Conservation (phyloP, 2,113 vertebrate genomes). For the Dicentrarchus labrax region DNA sequence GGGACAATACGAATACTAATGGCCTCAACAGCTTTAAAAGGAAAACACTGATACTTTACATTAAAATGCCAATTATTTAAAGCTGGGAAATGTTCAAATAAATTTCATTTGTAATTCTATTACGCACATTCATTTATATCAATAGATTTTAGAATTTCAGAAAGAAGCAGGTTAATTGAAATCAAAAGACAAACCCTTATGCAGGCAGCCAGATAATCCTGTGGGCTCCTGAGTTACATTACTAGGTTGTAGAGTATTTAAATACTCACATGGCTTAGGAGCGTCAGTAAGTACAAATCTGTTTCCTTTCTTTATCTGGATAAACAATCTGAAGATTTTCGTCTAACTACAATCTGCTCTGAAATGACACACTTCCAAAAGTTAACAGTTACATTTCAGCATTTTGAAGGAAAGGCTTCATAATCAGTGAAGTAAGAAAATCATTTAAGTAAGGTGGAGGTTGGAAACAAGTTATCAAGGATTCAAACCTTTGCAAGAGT, state of each 20-base stretch:
- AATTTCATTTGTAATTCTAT: constrained; percentile 19
- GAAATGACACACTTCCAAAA: constrained; percentile 12
- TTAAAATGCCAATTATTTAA: constrained; percentile 68
- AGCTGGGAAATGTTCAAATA: constrained; percentile 33
- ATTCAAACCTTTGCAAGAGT: constrained; percentile 38
- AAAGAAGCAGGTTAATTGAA: constrained; percentile 24
- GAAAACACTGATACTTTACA: constrained; percentile 64
- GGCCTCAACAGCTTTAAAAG: constrained; percentile 56
- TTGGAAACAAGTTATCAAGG: constrained; percentile 12
- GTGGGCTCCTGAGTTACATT: constrained; percentile 12
- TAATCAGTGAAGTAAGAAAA: constrained; percentile 30
- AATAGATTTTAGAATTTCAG: constrained; percentile 14
- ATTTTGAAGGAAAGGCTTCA: constrained; percentile 26
- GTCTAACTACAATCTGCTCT: constrained; percentile 18
- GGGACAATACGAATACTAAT: constrained; percentile 46
- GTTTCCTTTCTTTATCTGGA: constrained; percentile 21
- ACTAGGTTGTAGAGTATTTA: constrained; percentile 32
- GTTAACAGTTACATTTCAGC: constrained; percentile 34
- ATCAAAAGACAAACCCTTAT: constrained; percentile 10
- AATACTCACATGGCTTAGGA: constrained; percentile 18
- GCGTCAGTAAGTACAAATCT: neutral
- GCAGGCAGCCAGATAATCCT: neutral
- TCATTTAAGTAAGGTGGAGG: neutral
- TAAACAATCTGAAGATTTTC: neutral
- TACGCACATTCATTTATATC: constrained; percentile 43